A percentile compares a stretch with the other conserved stretches of the same genome.
Conservation (phyloP, 2,797 vertebrate genomes). For the Lepilemur ruficaudatus region DNA sequence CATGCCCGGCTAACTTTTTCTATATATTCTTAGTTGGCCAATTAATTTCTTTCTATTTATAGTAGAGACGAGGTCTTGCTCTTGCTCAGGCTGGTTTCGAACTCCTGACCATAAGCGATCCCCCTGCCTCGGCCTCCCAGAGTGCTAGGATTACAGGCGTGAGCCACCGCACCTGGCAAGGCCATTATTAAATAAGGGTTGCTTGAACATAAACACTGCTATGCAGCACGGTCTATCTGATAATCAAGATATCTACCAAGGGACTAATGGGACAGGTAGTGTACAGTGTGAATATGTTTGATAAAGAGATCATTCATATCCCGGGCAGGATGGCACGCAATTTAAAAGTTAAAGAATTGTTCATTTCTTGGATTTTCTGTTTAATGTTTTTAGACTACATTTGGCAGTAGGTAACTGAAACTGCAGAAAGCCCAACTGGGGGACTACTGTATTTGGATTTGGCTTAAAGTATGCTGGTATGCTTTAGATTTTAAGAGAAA, state of each 20-base stretch:
- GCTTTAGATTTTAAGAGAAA: constrained; percentile 27
- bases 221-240: background rate
- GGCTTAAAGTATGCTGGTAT: background rate
- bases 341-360: background rate
- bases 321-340: background rate
- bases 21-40: no score
- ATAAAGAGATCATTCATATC: background rate
- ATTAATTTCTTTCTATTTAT: no score
- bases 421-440: background rate
- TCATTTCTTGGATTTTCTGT: background rate
- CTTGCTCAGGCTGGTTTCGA: no score
- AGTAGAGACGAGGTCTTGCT: no score
- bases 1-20: no score
- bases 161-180: no score
- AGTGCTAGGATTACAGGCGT: no score
- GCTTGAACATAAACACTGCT: background rate
- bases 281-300: background rate
- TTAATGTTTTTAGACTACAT: background rate
- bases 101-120: no score
- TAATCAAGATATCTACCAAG: background rate
- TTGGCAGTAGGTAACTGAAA: background rate
- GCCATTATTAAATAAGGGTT: background rate
- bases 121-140: no score
- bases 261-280: background rate
- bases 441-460: background rate